A percentile compares a stretch with the other conserved stretches of the same genome.
phyloP scores from a whole-genome alignment of 1,140 invertebrate genomes.

The Lepidostoma basale region DNA sequence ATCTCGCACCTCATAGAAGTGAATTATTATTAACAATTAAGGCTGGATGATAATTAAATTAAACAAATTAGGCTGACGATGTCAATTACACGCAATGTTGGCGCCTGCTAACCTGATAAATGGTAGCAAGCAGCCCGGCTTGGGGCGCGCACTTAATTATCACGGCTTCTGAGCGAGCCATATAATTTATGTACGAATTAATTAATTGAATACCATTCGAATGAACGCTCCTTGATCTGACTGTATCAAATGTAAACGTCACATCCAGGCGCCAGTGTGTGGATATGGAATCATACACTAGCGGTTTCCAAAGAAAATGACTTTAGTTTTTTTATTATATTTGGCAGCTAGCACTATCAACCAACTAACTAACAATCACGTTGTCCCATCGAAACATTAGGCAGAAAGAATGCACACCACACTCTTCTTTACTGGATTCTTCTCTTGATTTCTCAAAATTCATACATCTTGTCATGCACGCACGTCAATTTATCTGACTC shows the following conservation, averaged over 20 bases:
- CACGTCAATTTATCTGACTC: too few relatives aligned
- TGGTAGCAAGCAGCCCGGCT: slow-evolving; percentile 4
- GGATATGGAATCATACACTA: neutral
- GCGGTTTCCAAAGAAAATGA: too few relatives aligned
- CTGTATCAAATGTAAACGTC: neutral
- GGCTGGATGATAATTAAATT: neutral
- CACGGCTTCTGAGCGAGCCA: neutral
- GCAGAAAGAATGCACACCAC: too few relatives aligned
- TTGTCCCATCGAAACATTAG: too few relatives aligned
- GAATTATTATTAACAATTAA: slow-evolving; percentile 1
- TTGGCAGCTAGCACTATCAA: too few relatives aligned
- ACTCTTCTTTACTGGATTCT: too few relatives aligned
- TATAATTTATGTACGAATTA: slow-evolving; percentile 25
- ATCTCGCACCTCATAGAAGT: neutral
- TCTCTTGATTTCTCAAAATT: too few relatives aligned
- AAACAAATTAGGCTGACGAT: slow-evolving; percentile 1
- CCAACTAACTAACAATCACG: too few relatives aligned
- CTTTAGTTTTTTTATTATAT: too few relatives aligned
- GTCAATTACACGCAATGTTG: slow-evolving; percentile 10
- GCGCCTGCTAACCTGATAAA: slow-evolving; percentile 9
- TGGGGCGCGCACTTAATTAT: slow-evolving; percentile 21
- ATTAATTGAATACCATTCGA: slow-evolving; percentile 24
- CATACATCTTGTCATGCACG: too few relatives aligned
- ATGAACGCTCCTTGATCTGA: slow-evolving; percentile 18
- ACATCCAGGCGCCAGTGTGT: neutral